Evolutionary conservation across 1,140 invertebrate genomes (phyloP).

Genomic region (Hormaphis cornu): DNA sequence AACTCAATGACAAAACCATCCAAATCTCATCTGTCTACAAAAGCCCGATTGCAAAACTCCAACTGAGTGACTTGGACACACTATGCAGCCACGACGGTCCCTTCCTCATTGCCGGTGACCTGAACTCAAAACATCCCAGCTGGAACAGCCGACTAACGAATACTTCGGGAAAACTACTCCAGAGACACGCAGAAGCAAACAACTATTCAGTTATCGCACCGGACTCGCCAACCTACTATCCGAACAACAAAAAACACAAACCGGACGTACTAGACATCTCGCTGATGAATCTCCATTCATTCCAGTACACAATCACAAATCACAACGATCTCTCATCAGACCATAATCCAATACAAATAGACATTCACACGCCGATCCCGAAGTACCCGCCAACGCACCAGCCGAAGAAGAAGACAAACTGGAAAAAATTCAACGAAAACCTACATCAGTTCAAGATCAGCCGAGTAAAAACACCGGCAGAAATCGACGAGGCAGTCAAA

Average conservation of each 20-base stretch:
- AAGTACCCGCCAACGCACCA: too few species aligned
- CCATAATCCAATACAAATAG: not conserved
- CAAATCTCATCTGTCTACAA: not conserved
- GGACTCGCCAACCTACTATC: not conserved
- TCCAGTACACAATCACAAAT: not conserved
- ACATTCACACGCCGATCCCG: not conserved
- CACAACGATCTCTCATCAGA: not conserved
- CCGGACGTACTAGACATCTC: not conserved
- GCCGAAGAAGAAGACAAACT: too few species aligned
- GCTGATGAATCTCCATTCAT: not conserved
- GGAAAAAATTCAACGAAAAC: too few species aligned
- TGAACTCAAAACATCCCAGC: not conserved
- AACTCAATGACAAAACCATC: not conserved
- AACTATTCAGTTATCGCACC: not conserved
- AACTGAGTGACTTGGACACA: not conserved
- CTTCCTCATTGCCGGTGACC: too few species aligned
- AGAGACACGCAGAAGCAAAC: not conserved
- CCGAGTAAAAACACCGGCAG: too few species aligned
- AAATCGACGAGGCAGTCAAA: too few species aligned
- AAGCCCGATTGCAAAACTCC: not conserved
- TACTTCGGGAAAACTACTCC: not conserved
- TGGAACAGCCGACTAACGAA: not conserved
- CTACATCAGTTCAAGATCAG: too few species aligned
- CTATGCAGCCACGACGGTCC: not conserved
- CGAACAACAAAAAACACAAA: not conserved